Base-by-base conservation (phyloP, 2,797 vertebrate genomes). In the Kryptolebias ocellatus region DNA sequence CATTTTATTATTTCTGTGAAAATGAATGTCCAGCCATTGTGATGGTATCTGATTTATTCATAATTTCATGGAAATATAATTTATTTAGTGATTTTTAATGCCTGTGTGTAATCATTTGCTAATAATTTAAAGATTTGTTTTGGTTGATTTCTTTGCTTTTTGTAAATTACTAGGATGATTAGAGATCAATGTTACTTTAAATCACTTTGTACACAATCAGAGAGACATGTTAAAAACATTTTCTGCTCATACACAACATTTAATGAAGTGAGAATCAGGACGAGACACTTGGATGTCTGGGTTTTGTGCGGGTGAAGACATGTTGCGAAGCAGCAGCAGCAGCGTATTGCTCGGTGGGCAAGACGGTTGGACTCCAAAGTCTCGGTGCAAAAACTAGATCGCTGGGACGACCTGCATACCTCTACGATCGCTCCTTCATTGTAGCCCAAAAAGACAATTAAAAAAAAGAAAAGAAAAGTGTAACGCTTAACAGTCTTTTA, bases 371-470 rank as follows among this genome's bases (percentile, higher is more conserved):
- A 64, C 66, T 76, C 57, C 51, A 37, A 44, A 60, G 75, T 80
- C 64, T 80, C 1, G 72, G 67, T 79, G 71, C 81, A 81, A 83
- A 82, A 60, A 47, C 59, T 18, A 14, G 66, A 78, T 64, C 73
- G 74, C 63, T 71, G 65, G 84, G 78, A 88, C 74, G 80, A 77
- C 87, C 86, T 69, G 86, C 87, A 85, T 80, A 85, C 83, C 84
- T 72, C 51, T 53, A 76, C 77, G 75, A 76, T 71, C 58, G 10
- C 70, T 75, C 71, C 80, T 62, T 74, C 54, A 1, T 67, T 70
- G 61, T 2, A 71, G 83, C 79, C 15, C n/a, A 59, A 76, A 53
- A 69, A 70, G n/a, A 8, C 20, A 24, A 55, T 60, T 15, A 16
- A 47, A 46, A 59, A 59, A 20, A 4, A 56, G 58, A 64, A 80